Conservation (phyloP, 1,140 invertebrate genomes). For the Drosophila gunungcola region DNA sequence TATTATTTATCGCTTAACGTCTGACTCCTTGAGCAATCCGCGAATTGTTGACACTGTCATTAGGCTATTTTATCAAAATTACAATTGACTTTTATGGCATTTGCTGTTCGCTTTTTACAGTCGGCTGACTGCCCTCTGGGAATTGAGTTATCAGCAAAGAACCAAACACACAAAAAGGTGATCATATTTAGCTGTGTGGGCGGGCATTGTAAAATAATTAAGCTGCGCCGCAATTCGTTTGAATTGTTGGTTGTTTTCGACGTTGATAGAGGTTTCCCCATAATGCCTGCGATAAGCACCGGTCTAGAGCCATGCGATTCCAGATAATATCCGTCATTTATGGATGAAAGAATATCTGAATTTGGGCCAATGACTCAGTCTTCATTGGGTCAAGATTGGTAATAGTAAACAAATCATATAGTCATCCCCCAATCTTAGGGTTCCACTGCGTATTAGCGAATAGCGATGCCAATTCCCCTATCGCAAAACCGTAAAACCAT, state of each 20-base stretch:
- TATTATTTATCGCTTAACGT: slow-evolving; percentile 16
- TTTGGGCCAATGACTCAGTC: slow-evolving; percentile 16
- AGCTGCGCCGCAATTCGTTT: slow-evolving; percentile 39
- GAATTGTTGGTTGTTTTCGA: slow-evolving; percentile 38
- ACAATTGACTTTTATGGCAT: slow-evolving; percentile 24
- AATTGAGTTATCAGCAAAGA: slow-evolving; percentile 31
- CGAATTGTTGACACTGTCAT: slow-evolving; percentile 31
- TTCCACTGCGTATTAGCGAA: slow-evolving; percentile 15
- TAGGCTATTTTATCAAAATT: slow-evolving; percentile 30
- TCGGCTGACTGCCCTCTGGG: slow-evolving; percentile 15
- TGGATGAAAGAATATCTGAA: slow-evolving; percentile 9
- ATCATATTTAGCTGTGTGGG: slow-evolving; percentile 16
- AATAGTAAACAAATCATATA: slow-evolving; percentile 16
- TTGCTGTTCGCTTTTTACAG: slow-evolving; percentile 21
- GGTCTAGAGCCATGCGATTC: slow-evolving; percentile 22
- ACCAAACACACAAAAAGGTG: slow-evolving; percentile 13
- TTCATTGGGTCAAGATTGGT: slow-evolving; percentile 23
- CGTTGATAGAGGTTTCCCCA: slow-evolving; percentile 38
- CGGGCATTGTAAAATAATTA: slow-evolving; percentile 44
- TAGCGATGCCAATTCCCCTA: neutral
- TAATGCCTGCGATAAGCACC: slow-evolving; percentile 26
- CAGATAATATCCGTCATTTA: slow-evolving; percentile 40
- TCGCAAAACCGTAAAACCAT: slow-evolving; percentile 10
- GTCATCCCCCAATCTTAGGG: slow-evolving; percentile 10
- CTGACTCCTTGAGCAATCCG: slow-evolving; percentile 21